Evolutionary conservation across 2,888 invertebrate species (phyloP).

Genomic region (Tolmerus cingulatus): DNA sequence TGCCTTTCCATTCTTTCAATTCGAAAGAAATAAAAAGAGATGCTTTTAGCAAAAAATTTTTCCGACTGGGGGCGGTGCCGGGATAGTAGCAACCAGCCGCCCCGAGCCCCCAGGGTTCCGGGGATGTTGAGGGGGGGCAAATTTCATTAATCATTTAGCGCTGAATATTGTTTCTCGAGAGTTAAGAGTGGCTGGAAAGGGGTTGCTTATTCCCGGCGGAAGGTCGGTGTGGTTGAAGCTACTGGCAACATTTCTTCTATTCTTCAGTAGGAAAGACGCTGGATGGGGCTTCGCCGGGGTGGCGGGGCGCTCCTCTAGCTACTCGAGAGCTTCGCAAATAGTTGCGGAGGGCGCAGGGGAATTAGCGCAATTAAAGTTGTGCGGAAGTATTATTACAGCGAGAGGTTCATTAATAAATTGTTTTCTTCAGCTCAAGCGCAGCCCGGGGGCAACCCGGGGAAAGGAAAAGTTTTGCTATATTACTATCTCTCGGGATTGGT

Average conservation of each 20-base stretch:
- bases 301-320: neutral
- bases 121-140: neutral
- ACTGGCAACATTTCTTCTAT: neutral
- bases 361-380: neutral
- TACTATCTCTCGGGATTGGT: neutral
- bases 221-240: neutral
- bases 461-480: neutral
- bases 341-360: neutral
- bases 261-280: neutral
- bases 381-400: neutral
- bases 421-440: neutral
- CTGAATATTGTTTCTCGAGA: neutral
- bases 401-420: neutral
- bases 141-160: slow-evolving; percentile 2
- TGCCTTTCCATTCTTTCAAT: neutral
- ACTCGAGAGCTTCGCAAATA: neutral
- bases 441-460: neutral
- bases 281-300: neutral
- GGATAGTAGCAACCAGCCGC: neutral
- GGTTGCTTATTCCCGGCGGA: neutral
- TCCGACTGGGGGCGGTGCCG: neutral
- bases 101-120: neutral
- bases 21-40: neutral
- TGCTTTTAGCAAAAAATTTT: neutral
- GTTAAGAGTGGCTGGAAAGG: neutral